Conservation (phyloP, 2,888 invertebrate genomes). For the Aphidoletes aphidimyza region DNA sequence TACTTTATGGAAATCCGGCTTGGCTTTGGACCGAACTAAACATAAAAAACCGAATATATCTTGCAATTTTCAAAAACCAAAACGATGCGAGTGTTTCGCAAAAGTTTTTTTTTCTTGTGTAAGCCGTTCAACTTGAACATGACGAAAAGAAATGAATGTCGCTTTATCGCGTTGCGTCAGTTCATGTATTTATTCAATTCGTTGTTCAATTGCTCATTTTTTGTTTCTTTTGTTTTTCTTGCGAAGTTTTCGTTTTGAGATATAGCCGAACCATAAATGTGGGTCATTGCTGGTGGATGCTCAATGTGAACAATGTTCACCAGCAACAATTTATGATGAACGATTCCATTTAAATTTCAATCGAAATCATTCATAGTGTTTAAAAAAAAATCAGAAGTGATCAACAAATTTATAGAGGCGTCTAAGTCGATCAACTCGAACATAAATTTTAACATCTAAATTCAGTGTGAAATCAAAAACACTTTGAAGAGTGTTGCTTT, state of each 20-base stretch:
- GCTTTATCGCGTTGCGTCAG: slow-evolving; percentile 20
- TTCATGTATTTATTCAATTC: background rate
- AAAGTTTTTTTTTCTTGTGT: too few species aligned
- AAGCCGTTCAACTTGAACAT: too few species aligned
- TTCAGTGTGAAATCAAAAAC: too few species aligned
- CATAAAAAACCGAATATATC: too few species aligned
- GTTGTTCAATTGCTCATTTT: background rate
- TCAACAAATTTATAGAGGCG: background rate
- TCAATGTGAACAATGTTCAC: background rate
- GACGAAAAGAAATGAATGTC: background rate
- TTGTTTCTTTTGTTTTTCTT: background rate
- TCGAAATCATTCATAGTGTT: slow-evolving; percentile 18
- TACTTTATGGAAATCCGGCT: too few species aligned
- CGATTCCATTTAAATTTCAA: slow-evolving; percentile 22
- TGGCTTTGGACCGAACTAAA: too few species aligned
- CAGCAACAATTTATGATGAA: background rate
- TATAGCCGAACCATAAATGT: background rate
- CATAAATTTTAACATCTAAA: background rate
- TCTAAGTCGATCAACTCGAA: background rate
- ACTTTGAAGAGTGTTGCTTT: too few species aligned
- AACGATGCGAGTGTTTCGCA: background rate
- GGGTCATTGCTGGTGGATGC: background rate
- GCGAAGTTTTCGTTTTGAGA: too few species aligned
- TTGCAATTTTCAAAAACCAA: background rate
- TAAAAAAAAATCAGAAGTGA: background rate